Conservation (phyloP, 2,888 invertebrate species). For the Pterostichus madidus region DNA sequence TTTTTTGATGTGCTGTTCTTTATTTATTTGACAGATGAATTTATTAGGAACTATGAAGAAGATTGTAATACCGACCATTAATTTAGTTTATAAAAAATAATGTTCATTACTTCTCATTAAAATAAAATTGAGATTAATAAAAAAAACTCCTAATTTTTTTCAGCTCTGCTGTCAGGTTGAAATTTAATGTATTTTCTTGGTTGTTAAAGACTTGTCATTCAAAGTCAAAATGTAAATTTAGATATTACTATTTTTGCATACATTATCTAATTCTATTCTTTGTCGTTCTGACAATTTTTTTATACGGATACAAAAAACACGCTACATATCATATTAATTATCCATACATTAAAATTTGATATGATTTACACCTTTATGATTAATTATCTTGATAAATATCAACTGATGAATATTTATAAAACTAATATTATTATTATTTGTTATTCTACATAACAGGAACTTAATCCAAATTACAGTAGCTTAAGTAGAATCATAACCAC, state of each 20-base stretch:
- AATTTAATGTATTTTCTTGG: conserved; percentile 15
- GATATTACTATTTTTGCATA: conserved; percentile 2
- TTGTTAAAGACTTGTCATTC: conserved; percentile 15
- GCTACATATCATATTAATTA: not conserved
- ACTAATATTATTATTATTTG: too few species aligned
- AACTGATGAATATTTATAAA: too few species aligned
- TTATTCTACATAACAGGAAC: too few species aligned
- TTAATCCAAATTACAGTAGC: too few species aligned
- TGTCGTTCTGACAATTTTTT: not conserved
- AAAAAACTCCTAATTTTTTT: not conserved
- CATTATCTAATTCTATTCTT: not conserved
- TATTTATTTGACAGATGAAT: too few species aligned
- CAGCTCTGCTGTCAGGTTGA: not conserved
- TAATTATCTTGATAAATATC: too few species aligned
- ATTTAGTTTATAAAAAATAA: not conserved
- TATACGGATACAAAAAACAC: not conserved
- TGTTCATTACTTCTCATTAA: not conserved
- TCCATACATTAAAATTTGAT: not conserved
- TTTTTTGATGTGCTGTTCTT: too few species aligned
- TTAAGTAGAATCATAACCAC: too few species aligned
- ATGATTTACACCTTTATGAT: not conserved
- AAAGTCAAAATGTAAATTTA: conserved; percentile 12
- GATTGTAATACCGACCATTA: too few species aligned
- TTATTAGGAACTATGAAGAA: too few species aligned
- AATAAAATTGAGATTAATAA: not conserved